Evolutionary conservation across 1,140 invertebrate species (phyloP).

Genomic region (Philotrypesis tridentata): DNA sequence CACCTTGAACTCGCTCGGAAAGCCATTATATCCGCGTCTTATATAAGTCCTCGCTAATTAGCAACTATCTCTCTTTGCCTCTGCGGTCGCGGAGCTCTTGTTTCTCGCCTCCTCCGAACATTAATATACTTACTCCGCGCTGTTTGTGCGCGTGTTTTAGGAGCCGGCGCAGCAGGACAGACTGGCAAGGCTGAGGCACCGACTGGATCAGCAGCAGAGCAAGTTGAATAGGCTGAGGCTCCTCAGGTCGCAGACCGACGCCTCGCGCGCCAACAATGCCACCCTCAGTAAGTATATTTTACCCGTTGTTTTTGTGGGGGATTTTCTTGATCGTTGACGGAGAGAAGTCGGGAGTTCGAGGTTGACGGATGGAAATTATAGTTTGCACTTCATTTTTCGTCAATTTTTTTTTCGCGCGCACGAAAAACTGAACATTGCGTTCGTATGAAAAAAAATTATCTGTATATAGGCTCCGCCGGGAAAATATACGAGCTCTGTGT

Average conservation of each 20-base stretch:
- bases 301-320: constrained; percentile 22
- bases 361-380: no score
- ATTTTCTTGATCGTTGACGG: no score
- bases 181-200: constrained; percentile 88
- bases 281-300: constrained; percentile 89
- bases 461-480: no score
- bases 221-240: constrained; percentile 92
- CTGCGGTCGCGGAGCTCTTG: background rate
- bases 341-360: no score
- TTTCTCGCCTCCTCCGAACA: background rate
- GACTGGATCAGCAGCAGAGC: constrained; percentile 94
- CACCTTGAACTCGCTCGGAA: no score
- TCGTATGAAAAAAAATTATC: no score
- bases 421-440: no score
- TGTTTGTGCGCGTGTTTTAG: constrained; percentile 61
- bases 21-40: background rate
- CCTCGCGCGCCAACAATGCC: constrained; percentile 91
- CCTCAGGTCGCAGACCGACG: constrained; percentile 92
- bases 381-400: no score
- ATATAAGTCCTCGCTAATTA: background rate
- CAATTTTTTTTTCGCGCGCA: no score
- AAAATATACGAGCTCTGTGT: no score
- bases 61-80: background rate
- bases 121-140: constrained; percentile 1
- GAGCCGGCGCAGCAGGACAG: constrained; percentile 90